These are phyloP conservation scores for Syngnathus floridae DNA, from an alignment of 2,113 vertebrate species.

Conservation along the genomic window DNA sequence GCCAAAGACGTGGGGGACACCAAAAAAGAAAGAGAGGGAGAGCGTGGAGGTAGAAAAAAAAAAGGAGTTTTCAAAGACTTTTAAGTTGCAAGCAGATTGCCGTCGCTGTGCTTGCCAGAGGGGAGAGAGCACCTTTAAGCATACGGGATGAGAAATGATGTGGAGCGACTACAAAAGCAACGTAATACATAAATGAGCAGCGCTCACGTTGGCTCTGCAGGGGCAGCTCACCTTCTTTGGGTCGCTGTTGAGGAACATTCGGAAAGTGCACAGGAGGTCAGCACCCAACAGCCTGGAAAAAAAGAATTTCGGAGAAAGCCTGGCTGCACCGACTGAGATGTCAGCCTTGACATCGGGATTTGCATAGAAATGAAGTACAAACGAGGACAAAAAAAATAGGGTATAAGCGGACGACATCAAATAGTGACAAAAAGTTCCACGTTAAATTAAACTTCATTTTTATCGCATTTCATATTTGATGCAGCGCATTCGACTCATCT, in stretches of 20 bases:
- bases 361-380: conserved; percentile 35
- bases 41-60: conserved; percentile 27
- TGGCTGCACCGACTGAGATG: conserved; percentile 14
- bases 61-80: conserved; percentile 62
- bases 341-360: conserved; percentile 21
- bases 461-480: neutral
- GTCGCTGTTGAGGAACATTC: conserved; percentile 33
- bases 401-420: conserved; percentile 4
- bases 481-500: neutral
- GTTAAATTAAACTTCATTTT: neutral
- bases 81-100: conserved; percentile 58
- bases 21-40: conserved; percentile 25
- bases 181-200: conserved; percentile 61
- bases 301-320: conserved; percentile 14
- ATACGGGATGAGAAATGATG: conserved; percentile 64
- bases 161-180: conserved; percentile 63
- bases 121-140: conserved; percentile 66
- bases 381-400: conserved; percentile 1
- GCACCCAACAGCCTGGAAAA: conserved; percentile 12
- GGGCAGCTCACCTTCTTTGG: conserved; percentile 51
- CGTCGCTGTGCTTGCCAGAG: conserved; percentile 64
- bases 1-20: neutral
- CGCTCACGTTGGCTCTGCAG: conserved; percentile 31
- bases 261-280: conserved; percentile 39
- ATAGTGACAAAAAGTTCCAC: conserved; percentile 4